Conservation (phyloP, 2,113 vertebrate genomes). For the Nothoprocta perdicaria region DNA sequence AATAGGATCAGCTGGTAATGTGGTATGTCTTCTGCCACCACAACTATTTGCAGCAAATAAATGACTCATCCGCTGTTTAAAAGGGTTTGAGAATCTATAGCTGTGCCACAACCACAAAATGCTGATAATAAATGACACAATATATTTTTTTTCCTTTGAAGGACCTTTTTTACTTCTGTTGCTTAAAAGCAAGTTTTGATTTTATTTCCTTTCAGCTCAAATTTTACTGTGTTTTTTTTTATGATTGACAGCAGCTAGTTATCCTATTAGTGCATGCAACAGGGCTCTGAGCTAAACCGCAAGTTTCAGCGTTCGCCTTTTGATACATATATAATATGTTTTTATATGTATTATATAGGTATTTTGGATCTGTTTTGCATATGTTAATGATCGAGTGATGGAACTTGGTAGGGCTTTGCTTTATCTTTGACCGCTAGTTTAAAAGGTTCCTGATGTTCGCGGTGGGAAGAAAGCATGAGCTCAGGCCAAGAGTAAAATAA, state of each 20-base stretch:
- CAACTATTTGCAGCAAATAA: constrained; percentile 77
- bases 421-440: constrained; percentile 61
- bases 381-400: constrained; percentile 67
- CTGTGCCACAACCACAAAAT: constrained; percentile 50
- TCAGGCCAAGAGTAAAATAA: constrained; percentile 65
- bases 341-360: constrained; percentile 75
- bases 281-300: constrained; percentile 58
- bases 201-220: constrained; percentile 51
- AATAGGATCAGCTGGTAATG: constrained; percentile 88
- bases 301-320: constrained; percentile 68
- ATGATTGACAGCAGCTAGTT: constrained; percentile 63
- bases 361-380: constrained; percentile 68
- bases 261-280: constrained; percentile 56
- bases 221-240: constrained; percentile 44
- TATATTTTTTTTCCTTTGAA: constrained; percentile 55
- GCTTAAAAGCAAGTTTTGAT: constrained; percentile 46
- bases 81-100: constrained; percentile 64
- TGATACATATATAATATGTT: constrained; percentile 73
- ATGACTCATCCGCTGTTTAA: constrained; percentile 66
- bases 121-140: constrained; percentile 49
- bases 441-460: constrained; percentile 67
- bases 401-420: constrained; percentile 67
- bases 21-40: constrained; percentile 80
- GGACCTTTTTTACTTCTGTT: constrained; percentile 11
- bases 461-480: constrained; percentile 54